These are phyloP conservation scores for Anagrus nilaparvatae DNA, from an alignment of 1,140 invertebrate genomes.

Conservation along the genomic window DNA sequence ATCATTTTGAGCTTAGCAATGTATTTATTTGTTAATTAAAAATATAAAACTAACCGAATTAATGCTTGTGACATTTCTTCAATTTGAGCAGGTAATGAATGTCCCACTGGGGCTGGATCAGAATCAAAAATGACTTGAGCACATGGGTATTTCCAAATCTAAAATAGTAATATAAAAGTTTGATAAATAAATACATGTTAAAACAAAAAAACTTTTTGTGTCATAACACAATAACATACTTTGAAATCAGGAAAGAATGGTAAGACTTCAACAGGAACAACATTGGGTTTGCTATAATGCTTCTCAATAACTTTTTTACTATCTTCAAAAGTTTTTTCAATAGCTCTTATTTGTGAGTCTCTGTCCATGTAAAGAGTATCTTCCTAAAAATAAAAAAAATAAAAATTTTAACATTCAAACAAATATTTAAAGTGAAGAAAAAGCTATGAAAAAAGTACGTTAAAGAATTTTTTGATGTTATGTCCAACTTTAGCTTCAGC, in stretches of 20 bases:
- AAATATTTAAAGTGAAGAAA: no score
- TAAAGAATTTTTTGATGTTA: conserved; percentile 91
- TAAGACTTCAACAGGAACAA: conserved; percentile 81
- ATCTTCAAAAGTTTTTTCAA: conserved; percentile 96
- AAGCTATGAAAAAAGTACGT: no score
- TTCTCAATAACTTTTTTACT: conserved; percentile 77
- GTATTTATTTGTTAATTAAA: conserved; percentile 3
- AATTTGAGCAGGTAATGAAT: conserved; percentile 73
- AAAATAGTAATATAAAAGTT: conserved; percentile 24
- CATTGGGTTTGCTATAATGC: conserved; percentile 92
- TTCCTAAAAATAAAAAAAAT: conserved; percentile 43
- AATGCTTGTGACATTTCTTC: conserved; percentile 99
- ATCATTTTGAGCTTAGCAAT: conserved; percentile 16
- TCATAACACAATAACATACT: conserved; percentile 30
- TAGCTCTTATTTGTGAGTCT: conserved; percentile 94
- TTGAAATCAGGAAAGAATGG: conserved; percentile 92
- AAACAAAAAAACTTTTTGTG: conserved; percentile 3
- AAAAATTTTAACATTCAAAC: background rate
- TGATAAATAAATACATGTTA: background rate
- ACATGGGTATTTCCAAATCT: conserved; percentile 94
- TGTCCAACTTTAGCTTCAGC: conserved; percentile 97
- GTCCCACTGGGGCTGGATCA: conserved; percentile 78
- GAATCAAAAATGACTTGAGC: conserved; percentile 98
- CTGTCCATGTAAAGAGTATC: conserved; percentile 94
- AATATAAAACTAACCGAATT: conserved; percentile 61